Base-by-base conservation (phyloP, 2,888 invertebrate species). In the Phasia obesa region DNA sequence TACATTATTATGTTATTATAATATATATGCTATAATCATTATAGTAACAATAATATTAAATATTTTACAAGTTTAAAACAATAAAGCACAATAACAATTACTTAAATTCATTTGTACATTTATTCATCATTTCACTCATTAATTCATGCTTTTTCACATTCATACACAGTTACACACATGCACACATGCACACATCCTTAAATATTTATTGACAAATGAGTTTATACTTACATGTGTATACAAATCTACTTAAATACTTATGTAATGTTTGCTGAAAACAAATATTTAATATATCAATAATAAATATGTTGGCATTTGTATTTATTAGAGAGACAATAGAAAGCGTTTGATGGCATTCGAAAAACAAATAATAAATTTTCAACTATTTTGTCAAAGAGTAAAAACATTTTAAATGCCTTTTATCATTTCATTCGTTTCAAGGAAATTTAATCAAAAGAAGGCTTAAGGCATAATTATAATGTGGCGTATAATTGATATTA, bases 221-320 rank as follows among this genome's bases (percentile, higher is more conserved):
- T 44, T 55, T 49, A 19, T 62, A 3, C 19, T 27, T 44, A 42
- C 44, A 27, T 15, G 17, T 35, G 21, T 42, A 25, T 42, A 51
- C 60, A 38, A 51, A 51, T 51, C 60, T 13, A 42, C 15, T 71
- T 38, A 38, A 19, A 71, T 27, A 19, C 35, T 60, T 70, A 19
- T 19, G 6, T n/a, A 47, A 31, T 75, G 25, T 76, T 51, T 47
- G 42, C 59, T 60, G 11, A 59, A 19, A 69, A 35, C 59, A 69
- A 76, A 76, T 60, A 76, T 76, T 69, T 76, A 42, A 53, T 74
- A 31, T 13, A 27, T 5, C 27, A 60, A 67, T 51, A 42, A 17
- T 11, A 76, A 60, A 60, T 60, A n/a, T 42, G 7, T 53, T 42
- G 42, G 59, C 38, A 25, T 51, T 49, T 21, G 17, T 69, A 31